phyloP scores from a whole-genome alignment of 2,888 invertebrate genomes.

The Thalpophila matura region DNA sequence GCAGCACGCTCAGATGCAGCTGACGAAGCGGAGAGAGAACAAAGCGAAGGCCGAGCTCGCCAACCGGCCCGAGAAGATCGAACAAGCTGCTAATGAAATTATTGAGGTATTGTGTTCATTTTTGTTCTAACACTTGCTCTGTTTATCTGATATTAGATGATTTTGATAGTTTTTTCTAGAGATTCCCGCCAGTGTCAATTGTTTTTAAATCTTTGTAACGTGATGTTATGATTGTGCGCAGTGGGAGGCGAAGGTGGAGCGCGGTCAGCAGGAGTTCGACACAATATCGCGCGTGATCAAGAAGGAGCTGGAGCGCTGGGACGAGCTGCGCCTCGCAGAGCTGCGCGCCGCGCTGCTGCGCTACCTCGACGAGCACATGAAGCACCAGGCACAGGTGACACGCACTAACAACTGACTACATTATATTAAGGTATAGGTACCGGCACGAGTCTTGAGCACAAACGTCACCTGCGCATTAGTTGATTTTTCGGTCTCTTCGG shows the following conservation, averaged over 20 bases:
- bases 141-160: too few relatives aligned
- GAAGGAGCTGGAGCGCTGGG: conserved; percentile 98
- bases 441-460: too few relatives aligned
- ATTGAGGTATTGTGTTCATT: conserved; percentile 94
- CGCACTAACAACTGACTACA: too few relatives aligned
- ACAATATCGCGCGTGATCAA: conserved; percentile 98
- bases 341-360: conserved; percentile 97
- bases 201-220: too few relatives aligned
- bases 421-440: too few relatives aligned
- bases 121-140: too few relatives aligned
- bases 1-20: conserved; percentile 98
- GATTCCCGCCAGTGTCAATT: too few relatives aligned
- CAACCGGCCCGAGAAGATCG: conserved; percentile 97
- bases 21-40: conserved; percentile 98
- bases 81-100: conserved; percentile 97
- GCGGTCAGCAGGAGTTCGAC: conserved; percentile 98
- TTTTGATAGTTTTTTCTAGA: too few relatives aligned
- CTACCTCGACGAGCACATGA: conserved; percentile 98
- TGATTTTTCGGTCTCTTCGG: too few relatives aligned
- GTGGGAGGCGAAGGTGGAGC: conserved; percentile 99
- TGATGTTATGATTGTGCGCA: conserved; percentile 70
- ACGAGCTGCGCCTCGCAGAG: conserved; percentile 96
- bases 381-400: conserved; percentile 97
- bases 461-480: too few relatives aligned
- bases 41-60: conserved; percentile 98